A percentile compares a stretch with the other conserved stretches of the same genome.
Evolutionary conservation across 2,888 invertebrate species (phyloP).

Genomic region (Gasteruption jaculator): DNA sequence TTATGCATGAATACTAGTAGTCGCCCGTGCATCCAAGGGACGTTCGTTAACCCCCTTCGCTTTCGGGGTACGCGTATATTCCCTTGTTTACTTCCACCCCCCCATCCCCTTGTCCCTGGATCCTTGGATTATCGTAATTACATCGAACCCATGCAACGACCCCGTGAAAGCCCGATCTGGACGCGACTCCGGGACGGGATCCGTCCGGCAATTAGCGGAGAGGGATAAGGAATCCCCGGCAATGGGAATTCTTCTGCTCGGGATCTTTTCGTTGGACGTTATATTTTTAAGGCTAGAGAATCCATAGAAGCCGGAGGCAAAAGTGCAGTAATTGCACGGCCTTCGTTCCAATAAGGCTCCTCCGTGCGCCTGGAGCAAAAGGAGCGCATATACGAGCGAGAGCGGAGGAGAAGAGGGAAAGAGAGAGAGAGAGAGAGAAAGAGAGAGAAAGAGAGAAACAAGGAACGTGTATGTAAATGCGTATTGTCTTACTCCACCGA

Average conservation of each 20-base stretch:
- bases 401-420: neutral
- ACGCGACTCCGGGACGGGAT: too few species aligned
- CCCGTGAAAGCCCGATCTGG: too few species aligned
- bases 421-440: constrained; percentile 3
- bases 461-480: constrained; percentile 43
- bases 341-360: constrained; percentile 35
- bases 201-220: too few species aligned
- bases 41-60: constrained; percentile 42
- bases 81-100: constrained; percentile 5
- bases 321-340: constrained; percentile 42
- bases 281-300: too few species aligned
- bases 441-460: constrained; percentile 5
- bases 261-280: too few species aligned
- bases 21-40: constrained; percentile 36
- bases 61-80: neutral
- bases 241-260: too few species aligned
- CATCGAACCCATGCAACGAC: constrained; percentile 22
- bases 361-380: neutral
- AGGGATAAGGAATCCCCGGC: too few species aligned
- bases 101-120: neutral
- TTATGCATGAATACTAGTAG: constrained; percentile 42
- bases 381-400: neutral
- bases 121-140: constrained; percentile 7
- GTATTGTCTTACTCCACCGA: constrained; percentile 47
- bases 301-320: constrained; percentile 36